phyloP scores from a whole-genome alignment of 2,797 vertebrate genomes.

The Parauchenoglanis punctatus region DNA sequence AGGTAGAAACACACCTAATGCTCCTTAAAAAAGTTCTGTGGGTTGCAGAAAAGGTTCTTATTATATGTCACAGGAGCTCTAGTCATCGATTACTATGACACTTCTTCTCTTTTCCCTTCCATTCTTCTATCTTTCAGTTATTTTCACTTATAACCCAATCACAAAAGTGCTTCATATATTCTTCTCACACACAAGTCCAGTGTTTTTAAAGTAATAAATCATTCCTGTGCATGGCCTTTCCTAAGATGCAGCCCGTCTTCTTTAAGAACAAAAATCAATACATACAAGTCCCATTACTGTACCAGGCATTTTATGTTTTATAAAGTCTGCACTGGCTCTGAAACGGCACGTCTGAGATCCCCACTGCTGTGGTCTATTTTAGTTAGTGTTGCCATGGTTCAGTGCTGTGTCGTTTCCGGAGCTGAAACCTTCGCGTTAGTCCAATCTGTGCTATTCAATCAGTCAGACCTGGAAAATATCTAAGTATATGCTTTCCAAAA shows the following conservation, averaged over 20 bases:
- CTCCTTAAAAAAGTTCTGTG: not conserved
- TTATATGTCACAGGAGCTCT: conserved; percentile 6
- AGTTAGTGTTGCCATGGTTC: conserved; percentile 19
- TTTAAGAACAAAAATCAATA: conserved; percentile 24
- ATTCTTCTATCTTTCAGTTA: not conserved
- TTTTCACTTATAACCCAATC: conserved; percentile 11
- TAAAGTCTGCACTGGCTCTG: not conserved
- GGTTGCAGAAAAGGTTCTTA: not conserved
- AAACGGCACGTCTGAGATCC: conserved; percentile 14
- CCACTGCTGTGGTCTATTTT: conserved; percentile 8
- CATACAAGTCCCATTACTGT: conserved; percentile 16
- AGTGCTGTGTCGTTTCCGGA: not conserved
- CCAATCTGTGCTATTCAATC: not conserved
- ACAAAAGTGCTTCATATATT: not conserved
- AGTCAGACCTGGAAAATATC: conserved; percentile 8
- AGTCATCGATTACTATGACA: conserved; percentile 5
- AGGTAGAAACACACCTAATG: not conserved
- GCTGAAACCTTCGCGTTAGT: conserved; percentile 5
- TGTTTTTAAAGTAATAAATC: conserved; percentile 16
- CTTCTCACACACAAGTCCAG: conserved; percentile 3
- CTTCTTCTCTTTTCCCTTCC: not conserved
- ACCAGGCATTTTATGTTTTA: conserved; percentile 15
- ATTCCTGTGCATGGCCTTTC: conserved; percentile 1
- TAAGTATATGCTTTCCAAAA: not conserved
- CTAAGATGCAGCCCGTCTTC: not conserved